A percentile compares a stretch with the other conserved stretches of the same genome.
Conservation (phyloP, 2,797 vertebrate species). For the Hydrophis major region DNA sequence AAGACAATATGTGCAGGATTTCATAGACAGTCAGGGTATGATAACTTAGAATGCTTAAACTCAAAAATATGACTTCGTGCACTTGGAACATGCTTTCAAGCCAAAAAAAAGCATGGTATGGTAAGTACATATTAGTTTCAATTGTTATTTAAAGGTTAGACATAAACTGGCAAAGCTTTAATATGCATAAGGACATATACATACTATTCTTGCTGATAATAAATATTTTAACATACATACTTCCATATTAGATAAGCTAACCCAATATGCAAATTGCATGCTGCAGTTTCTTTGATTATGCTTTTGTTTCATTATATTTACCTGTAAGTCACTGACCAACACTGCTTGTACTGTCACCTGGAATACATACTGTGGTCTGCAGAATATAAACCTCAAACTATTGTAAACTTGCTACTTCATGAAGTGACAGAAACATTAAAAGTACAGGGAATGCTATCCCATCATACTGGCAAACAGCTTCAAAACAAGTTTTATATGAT, state of each 20-base stretch:
- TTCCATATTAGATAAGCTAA: conserved; percentile 30
- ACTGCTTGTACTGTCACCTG: conserved; percentile 31
- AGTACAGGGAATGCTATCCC: conserved; percentile 37
- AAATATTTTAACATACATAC: conserved; percentile 22
- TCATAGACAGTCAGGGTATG: background rate
- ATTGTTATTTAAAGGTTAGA: conserved; percentile 39
- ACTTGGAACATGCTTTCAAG: background rate
- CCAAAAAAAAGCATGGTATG: no score
- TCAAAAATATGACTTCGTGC: background rate
- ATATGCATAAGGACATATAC: conserved; percentile 16
- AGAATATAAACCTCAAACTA: conserved; percentile 49
- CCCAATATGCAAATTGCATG: background rate
- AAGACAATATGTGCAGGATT: background rate
- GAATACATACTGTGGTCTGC: conserved; percentile 33
- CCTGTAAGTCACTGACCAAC: conserved; percentile 52
- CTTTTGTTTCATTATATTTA: conserved; percentile 61
- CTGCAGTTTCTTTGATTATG: conserved; percentile 17
- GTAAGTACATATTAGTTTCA: conserved; percentile 7
- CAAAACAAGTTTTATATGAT: background rate
- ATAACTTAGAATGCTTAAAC: background rate
- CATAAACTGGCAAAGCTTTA: conserved; percentile 31
- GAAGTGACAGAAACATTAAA: conserved; percentile 40
- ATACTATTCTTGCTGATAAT: conserved; percentile 32
- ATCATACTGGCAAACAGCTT: conserved; percentile 15
- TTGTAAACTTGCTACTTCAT: conserved; percentile 24